Percentiles rank a stretch among this genome's conserved stretches.
These are phyloP conservation scores for Bugula neritina DNA, from an alignment of 2,888 invertebrate genomes.

Conservation along the genomic window DNA sequence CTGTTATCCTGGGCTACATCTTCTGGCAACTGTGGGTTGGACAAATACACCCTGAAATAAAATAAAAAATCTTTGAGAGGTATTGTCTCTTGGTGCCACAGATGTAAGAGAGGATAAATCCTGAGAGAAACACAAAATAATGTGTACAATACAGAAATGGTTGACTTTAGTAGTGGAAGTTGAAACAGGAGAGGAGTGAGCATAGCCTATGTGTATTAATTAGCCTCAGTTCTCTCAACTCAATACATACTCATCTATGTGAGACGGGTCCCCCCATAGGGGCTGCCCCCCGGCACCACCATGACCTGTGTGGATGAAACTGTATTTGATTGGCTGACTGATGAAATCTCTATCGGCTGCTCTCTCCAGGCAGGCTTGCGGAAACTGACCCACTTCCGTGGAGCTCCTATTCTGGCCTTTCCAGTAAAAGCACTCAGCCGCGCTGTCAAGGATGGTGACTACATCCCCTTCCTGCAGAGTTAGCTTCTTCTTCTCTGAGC, in stretches of 20 bases:
- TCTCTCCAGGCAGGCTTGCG: conserved; percentile 56
- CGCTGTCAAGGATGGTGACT: conserved; percentile 80
- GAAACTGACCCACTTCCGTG: conserved; percentile 81
- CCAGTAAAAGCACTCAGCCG: conserved; percentile 59
- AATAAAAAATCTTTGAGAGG: no score
- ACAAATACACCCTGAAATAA: conserved; percentile 61
- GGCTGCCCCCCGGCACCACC: conserved; percentile 64
- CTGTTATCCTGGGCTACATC: conserved; percentile 35
- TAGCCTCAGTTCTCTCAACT: no score
- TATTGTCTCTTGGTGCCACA: no score
- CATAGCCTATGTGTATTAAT: no score
- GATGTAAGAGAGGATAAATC: no score
- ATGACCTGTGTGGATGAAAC: conserved; percentile 72
- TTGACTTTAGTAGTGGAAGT: no score
- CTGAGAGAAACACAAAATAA: no score
- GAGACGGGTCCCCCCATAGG: conserved; percentile 76
- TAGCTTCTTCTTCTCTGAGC: conserved; percentile 68
- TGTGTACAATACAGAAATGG: no score
- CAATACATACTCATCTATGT: conserved; percentile 65
- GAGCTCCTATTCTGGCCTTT: conserved; percentile 89
- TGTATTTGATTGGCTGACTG: conserved; percentile 71
- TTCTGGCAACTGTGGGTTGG: conserved; percentile 64
- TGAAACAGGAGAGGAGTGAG: no score
- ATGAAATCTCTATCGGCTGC: conserved; percentile 58
- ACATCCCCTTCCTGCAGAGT: conserved; percentile 73